A percentile compares a stretch with the other conserved stretches of the same genome.
phyloP scores from a whole-genome alignment of 2,888 invertebrate species.

The Eupithecia exiguata region DNA sequence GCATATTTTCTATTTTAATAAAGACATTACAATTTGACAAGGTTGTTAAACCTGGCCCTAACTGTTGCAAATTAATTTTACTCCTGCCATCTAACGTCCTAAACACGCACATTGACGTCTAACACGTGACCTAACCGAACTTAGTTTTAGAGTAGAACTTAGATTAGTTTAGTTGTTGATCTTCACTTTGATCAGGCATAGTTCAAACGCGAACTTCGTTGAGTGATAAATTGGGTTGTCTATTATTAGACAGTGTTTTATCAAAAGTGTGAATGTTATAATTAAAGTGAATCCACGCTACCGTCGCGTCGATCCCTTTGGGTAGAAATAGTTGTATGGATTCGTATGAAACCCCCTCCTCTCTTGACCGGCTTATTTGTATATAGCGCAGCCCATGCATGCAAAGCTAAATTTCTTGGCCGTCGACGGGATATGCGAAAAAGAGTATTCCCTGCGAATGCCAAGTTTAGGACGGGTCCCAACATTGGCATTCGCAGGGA shows the following conservation, averaged over 20 bases:
- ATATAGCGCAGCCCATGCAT: too few relatives aligned
- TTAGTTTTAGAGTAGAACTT: slow-evolving; percentile 23
- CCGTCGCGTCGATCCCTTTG: too few relatives aligned
- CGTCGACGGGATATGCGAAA: too few relatives aligned
- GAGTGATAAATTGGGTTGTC: slow-evolving; percentile 21
- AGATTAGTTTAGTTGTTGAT: slow-evolving; percentile 39
- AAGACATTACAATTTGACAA: background rate
- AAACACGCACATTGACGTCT: slow-evolving; percentile 13
- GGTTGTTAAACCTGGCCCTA: background rate
- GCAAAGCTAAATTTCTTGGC: too few relatives aligned
- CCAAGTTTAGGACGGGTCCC: too few relatives aligned
- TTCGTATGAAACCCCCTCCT: too few relatives aligned
- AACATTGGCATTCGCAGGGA: too few relatives aligned
- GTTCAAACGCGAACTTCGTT: slow-evolving; percentile 27
- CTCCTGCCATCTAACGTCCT: background rate
- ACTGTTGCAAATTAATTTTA: background rate
- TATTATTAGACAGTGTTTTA: background rate
- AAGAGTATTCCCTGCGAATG: too few relatives aligned
- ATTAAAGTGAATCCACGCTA: too few relatives aligned
- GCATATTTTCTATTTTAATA: too few relatives aligned
- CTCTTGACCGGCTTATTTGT: too few relatives aligned
- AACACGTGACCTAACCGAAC: slow-evolving; percentile 16
- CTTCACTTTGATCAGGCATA: slow-evolving; percentile 29
- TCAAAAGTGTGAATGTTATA: background rate
- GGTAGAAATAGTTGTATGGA: too few relatives aligned